Evolutionary conservation across 2,113 vertebrate genomes (phyloP), one percentile per base, ranked within the genome.

Genomic region (Oenanthe oenanthe): DNA sequence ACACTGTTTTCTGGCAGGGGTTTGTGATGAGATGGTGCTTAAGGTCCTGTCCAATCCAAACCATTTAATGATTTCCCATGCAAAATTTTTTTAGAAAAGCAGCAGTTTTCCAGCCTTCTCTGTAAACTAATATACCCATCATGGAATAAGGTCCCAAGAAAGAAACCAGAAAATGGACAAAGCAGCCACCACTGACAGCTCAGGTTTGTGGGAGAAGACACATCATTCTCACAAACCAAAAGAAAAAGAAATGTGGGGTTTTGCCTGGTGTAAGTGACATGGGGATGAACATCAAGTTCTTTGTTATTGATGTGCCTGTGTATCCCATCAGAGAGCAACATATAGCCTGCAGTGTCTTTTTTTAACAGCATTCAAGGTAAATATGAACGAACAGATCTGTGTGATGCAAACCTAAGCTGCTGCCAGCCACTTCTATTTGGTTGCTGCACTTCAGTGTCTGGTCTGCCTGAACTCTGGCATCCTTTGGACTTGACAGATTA

Each of bases 401-500:
- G 8, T 24, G 25, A 77, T 85, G 7, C 31, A 89, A 73, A 47
- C 6, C 53, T 48, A 56, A 73, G 6, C 43, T 84, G 20, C 58
- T 88, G 71, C 47, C 67, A 90, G 34, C 4, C 58, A 36, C 29
- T 83, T 92, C 58, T 70, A 5, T 73, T 89, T 85, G n/a, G 61
- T 79, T 68, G 28, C 21, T 36, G 16, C 54, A 57, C 31, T 76
- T 87, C 28, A 58, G 26, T 72, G 48, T 77, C 91, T 88, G 48
- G 57, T 83, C 89, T 86, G 34, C 32, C 53, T 77, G 88, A 93
- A 91, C 43, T 68, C 88, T 96, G 94, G 81, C 87, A 84, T 94
- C 78, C 65, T 91, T 88, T 95, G 86, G 65, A 88, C 87, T 97
- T 96, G 82, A 94, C 96, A 95, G 93, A 96, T 96, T 95, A 96